phyloP scores from a whole-genome alignment of 2,797 vertebrate genomes.

The Gorsachius magnificus region DNA sequence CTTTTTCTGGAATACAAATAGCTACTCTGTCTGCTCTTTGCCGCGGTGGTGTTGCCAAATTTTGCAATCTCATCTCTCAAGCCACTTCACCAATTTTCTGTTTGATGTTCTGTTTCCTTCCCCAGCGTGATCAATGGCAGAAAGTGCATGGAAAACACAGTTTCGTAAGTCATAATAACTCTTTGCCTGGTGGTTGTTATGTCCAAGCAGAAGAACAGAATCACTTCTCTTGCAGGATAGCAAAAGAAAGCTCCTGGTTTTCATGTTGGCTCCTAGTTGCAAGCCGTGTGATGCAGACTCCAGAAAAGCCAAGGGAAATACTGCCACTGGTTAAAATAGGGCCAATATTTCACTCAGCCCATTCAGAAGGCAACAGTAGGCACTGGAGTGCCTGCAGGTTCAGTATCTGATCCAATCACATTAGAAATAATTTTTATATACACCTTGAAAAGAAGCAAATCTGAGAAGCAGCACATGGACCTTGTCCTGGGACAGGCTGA shows the following conservation, averaged over 20 bases:
- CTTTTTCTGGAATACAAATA: not conserved
- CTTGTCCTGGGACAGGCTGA: accelerated
- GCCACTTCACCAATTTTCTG: not conserved
- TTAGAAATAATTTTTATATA: not conserved
- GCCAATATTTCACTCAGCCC: not conserved
- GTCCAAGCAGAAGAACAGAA: not conserved
- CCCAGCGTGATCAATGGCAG: not conserved
- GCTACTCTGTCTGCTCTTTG: not conserved
- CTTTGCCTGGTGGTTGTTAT: not conserved
- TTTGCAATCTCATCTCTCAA: not conserved
- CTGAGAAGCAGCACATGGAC: accelerated
- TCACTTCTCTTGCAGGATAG: not conserved
- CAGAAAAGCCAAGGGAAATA: not conserved
- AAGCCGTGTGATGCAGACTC: not conserved
- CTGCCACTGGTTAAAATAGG: not conserved
- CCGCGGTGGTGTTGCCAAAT: not conserved
- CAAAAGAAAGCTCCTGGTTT: not conserved
- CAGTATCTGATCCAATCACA: not conserved
- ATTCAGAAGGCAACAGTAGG: not conserved
- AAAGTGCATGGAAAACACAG: not conserved
- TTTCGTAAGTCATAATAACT: not conserved
- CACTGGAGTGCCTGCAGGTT: not conserved
- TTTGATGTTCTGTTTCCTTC: not conserved
- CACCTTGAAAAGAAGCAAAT: not conserved
- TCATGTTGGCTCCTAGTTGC: accelerated